Evolutionary conservation across 2,888 invertebrate genomes (phyloP), one percentile per base, ranked within the genome.

Genomic region (Platycnemis pennipes): DNA sequence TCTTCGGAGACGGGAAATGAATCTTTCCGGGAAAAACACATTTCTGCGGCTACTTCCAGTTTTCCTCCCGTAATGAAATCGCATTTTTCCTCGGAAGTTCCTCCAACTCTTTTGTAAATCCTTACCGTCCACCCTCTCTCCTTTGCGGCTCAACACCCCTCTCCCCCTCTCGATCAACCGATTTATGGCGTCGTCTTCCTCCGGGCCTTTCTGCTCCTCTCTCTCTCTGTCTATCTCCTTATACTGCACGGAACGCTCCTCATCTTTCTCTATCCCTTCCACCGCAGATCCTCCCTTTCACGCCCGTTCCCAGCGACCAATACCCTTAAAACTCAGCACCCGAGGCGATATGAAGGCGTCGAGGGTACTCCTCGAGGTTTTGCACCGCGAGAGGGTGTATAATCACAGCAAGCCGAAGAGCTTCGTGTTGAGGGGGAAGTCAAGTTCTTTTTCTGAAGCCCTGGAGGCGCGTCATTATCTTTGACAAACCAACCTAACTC

Each of bases 61-160:
- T 77, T 37, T 77, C 37, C 77, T 11, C 26, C 11, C 77, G 77
- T 77, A 77, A 77, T 77, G 37, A 77, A 77, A 77, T 77, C 31
- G 77, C 37, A 77, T 77, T 77, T 77, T 77, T 77, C 37, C 37
- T 63, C 77, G 37, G 37, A 77, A 77, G 77, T 77, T 77, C 37
- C 37, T 77, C 11, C 37, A 13, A 37, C 31, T 77, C 77, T 37
- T 77, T n/a, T 37, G 11, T 77, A 77, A 37, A 37, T 77, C 77
- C 77, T 22, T 26, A 22, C 63, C 63, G 1, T 8, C 63, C 63
- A 63, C 8, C 31, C 31, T 13, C 37, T 13, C 13, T 2, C 56
- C 56, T 56, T 16, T 13, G 7, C 49, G 7, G 7, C 13, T 13
- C 49, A 49, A 5, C 49, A 31, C 37, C 77, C 31, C 19, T n/a